Evolutionary conservation across 2,888 invertebrate genomes (phyloP).

Genomic region (Antheraea assamensis): DNA sequence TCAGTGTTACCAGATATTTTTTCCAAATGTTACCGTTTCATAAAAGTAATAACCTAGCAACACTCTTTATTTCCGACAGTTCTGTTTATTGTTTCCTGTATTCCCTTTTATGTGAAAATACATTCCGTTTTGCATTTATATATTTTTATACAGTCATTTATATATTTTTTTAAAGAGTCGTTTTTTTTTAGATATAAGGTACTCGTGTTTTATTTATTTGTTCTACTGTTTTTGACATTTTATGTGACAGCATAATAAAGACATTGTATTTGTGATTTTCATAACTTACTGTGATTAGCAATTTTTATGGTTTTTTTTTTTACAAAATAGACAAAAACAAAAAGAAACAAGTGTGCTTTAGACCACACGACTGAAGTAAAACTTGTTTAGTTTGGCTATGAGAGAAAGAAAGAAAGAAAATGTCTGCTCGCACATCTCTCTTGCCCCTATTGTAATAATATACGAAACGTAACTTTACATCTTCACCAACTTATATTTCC

Average conservation of each 20-base stretch:
- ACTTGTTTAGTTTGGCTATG: too few species aligned
- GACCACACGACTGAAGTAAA: too few species aligned
- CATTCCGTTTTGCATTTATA: slow-evolving; percentile 6
- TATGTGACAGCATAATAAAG: neutral
- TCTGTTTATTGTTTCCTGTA: neutral
- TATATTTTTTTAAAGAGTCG: neutral
- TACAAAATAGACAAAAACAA: neutral
- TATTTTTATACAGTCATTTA: neutral
- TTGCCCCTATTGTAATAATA: too few species aligned
- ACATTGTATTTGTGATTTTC: neutral
- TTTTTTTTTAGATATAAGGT: neutral
- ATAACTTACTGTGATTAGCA: neutral
- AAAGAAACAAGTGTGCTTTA: neutral
- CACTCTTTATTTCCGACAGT: neutral
- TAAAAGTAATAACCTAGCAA: neutral
- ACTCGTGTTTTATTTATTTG: neutral
- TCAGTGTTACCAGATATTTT: neutral
- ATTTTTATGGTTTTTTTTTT: neutral
- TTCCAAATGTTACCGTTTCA: neutral
- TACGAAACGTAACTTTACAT: too few species aligned
- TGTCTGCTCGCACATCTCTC: too few species aligned
- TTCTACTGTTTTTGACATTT: neutral
- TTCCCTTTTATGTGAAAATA: neutral
- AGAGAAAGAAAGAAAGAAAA: too few species aligned
- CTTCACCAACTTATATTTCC: too few species aligned